These are phyloP conservation scores for Lordiphosa fenestrarum DNA, from an alignment of 2,888 invertebrate species.

Conservation along the genomic window DNA sequence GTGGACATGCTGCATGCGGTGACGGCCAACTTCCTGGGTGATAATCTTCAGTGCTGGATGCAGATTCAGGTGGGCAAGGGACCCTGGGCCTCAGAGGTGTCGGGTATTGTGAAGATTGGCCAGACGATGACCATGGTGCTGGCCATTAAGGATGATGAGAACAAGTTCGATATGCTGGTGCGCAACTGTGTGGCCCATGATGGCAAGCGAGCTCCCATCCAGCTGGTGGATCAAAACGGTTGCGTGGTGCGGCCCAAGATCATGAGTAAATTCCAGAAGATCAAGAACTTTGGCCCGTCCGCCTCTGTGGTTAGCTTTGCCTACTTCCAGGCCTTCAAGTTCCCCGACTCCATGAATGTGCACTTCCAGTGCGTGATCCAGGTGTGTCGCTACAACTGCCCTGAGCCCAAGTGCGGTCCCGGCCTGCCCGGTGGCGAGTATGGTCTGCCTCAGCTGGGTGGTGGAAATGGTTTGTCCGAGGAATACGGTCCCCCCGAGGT, in stretches of 20 bases:
- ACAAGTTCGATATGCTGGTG: constrained; percentile 97
- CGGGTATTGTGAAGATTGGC: constrained; percentile 96
- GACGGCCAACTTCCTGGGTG: constrained; percentile 96
- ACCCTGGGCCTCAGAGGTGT: constrained; percentile 98
- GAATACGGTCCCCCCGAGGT: constrained; percentile 84
- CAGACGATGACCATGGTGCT: constrained; percentile 98
- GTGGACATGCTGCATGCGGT: constrained; percentile 97
- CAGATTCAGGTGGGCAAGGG: constrained; percentile 98
- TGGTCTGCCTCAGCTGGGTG: constrained; percentile 82
- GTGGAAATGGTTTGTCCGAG: constrained; percentile 83
- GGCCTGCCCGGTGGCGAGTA: constrained; percentile 84
- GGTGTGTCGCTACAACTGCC: constrained; percentile 95
- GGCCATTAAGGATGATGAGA: constrained; percentile 97
- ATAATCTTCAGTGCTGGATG: constrained; percentile 98
- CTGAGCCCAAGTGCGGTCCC: constrained; percentile 92
- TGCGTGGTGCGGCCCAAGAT: constrained; percentile 96
- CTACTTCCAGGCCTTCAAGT: constrained; percentile 98
- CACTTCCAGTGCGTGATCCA: constrained; percentile 98
- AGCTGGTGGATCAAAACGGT: constrained; percentile 95
- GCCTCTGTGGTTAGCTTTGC: constrained; percentile 97
- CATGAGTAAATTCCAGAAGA: constrained; percentile 97
- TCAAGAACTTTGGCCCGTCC: constrained; percentile 96
- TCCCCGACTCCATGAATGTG: constrained; percentile 98
- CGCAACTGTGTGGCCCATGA: constrained; percentile 97
- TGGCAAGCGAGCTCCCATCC: constrained; percentile 95